Conservation (phyloP, 2,888 invertebrate genomes). For the Caenorhabditis parvicauda region DNA sequence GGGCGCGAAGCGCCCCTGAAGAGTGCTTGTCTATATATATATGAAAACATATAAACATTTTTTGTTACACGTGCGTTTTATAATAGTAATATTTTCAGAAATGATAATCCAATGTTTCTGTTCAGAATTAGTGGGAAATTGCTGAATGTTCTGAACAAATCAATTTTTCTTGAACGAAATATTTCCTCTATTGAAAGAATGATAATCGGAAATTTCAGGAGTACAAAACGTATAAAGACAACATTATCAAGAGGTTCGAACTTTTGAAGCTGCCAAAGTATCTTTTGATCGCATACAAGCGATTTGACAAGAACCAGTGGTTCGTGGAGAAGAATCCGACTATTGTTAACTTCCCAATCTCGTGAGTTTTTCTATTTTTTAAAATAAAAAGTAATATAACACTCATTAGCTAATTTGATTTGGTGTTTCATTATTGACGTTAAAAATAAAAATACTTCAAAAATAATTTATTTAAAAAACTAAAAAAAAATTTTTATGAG, state of each 20-base stretch:
- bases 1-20: no score
- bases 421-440: no score
- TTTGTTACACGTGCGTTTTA: no score
- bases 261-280: slow-evolving; percentile 75
- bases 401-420: neutral
- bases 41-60: no score
- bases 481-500: neutral
- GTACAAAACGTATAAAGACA: slow-evolving; percentile 98
- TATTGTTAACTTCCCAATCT: slow-evolving; percentile 98
- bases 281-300: slow-evolving; percentile 85
- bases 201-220: slow-evolving; percentile 67
- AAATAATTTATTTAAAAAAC: neutral
- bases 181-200: neutral
- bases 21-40: no score
- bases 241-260: slow-evolving; percentile 93
- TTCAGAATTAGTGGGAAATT: no score
- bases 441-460: neutral
- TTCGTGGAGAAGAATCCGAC: slow-evolving; percentile 99
- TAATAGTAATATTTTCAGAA: no score
- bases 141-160: no score
- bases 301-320: slow-evolving; percentile 98
- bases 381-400: neutral
- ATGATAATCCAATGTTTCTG: no score
- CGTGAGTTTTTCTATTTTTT: slow-evolving; percentile 65
- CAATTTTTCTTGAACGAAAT: no score